Base-by-base conservation (phyloP, 2,113 vertebrate genomes). In the Melanerpes aurifrons region DNA sequence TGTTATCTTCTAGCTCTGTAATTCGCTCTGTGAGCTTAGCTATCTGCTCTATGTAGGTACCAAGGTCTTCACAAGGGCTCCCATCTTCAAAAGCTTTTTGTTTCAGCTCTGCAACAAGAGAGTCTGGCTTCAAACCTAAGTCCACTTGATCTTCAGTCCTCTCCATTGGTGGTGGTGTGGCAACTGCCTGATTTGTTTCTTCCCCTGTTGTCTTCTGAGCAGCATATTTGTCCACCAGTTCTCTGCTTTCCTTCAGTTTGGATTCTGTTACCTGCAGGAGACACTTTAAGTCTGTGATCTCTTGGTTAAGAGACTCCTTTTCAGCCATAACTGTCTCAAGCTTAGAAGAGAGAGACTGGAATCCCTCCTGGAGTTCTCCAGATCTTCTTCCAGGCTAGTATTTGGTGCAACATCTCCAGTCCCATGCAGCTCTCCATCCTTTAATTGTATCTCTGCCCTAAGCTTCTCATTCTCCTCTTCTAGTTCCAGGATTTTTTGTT, bases 401-500 rank as follows among this genome's bases (percentile, higher is more conserved):
- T 90, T 95, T 50, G 90, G 78, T 94, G 64, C 68, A 35, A 90
- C 15, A 68, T 53, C 95, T 94, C 86, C 86, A 97, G 53, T 94
- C 90, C 40, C 9, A 37, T 48, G 63, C 45, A 89, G 81, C 61
- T 93, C 76, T 59, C 50, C 85, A 71, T 50, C 64, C 29, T 9
- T 15, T n/a, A 96, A 77, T 18, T 32, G 81, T 13, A 86, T 16
- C 50, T 98, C 98, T 31, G 86, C 85, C 93, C 97, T 96, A 69
- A 99, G 98, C 62, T 93, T 98, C 76, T 99, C 99, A 31, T 99
- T 99, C 93, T 99, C 99, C 87, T 99, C 99, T 91, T 99, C 99
- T 4, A 99, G 94, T 54, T 99, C 99, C 84, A 98, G 75, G 76
- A 99, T 99, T 93, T 99, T 99, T 86, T 99, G 98, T 91, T 99